Conservation (phyloP, 2,888 invertebrate genomes). For the Odontothrips loti region DNA sequence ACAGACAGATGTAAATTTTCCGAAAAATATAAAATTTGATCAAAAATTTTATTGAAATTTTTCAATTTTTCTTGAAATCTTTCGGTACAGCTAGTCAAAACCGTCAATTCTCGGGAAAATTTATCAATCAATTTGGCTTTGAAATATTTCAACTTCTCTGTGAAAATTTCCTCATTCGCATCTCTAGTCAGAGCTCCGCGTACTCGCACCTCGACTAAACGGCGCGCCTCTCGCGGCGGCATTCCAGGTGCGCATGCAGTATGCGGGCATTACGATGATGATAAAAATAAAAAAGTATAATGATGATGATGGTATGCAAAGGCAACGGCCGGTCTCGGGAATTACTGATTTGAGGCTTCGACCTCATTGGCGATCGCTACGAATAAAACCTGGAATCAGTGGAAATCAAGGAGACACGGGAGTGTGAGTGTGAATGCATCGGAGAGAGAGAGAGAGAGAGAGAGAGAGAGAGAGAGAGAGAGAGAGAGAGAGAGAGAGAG, state of each 20-base stretch:
- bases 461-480: background rate
- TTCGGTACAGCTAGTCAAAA: no score
- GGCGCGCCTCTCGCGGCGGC: background rate
- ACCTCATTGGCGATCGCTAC: background rate
- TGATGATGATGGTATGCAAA: background rate
- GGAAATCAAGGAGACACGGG: background rate
- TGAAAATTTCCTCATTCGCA: no score
- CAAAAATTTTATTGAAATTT: no score
- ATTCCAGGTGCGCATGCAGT: background rate
- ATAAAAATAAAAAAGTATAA: background rate
- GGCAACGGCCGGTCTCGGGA: background rate
- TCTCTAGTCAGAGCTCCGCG: background rate
- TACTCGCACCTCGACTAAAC: background rate
- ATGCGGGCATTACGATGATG: background rate
- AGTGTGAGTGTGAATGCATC: background rate
- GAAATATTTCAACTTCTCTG: no score
- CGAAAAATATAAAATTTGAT: no score
- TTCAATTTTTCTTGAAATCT: no score
- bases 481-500: background rate
- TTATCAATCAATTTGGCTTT: no score
- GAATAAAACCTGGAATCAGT: background rate
- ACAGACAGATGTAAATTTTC: no score
- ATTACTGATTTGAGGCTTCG: background rate
- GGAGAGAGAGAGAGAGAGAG: background rate
- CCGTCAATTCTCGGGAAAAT: no score